Base-by-base conservation (phyloP, 1,140 invertebrate species). In the Wasmannia auropunctata region DNA sequence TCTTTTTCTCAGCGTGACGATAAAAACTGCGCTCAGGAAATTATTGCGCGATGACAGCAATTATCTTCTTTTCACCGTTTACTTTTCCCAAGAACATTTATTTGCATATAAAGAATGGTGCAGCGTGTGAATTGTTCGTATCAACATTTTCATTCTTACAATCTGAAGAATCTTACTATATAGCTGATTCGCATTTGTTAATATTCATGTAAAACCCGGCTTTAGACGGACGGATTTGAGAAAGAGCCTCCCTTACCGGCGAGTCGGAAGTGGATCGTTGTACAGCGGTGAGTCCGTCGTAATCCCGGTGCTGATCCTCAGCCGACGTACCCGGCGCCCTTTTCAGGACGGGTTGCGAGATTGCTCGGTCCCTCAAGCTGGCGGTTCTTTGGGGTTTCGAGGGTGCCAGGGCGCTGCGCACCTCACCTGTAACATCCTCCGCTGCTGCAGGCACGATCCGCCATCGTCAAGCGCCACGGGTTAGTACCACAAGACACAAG, bases 371-470 rank as follows among this genome's bases (percentile, higher is more conserved):
- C 91, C 97, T 95, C 97, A 98, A 97, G 92, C 97, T 98, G 8
- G 97, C 97, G 25, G 97, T 98, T 87, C 98, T 95, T 92, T 98
- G 97, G 8, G 98, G 98, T 94, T 98, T 98, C 11, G 97, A 97
- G 5, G 96, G 96, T 63, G 97, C 97, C 74, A 98, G 96, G 11
- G 96, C 96, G 92, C 97, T 97, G 93, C 97, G 95, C 62, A 97
- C 97, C 95, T 98, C 97, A 93, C 97, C 96, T 97, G 95, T 92
- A 96, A 95, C 94, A 95, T 94, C 94, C 95, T 95, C 94, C 94
- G 94, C 93, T 93, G 95, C 94, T 95, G 94, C 95, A 95, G 94
- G 94, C 93, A 93, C 92, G 51, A 93, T 94, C 89, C 93, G 94
- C 93, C 94, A 95, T 93, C 91, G 91, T 94, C 92, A 94, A 95